phyloP scores from a whole-genome alignment of 2,113 vertebrate species.

The Proteles cristata region DNA sequence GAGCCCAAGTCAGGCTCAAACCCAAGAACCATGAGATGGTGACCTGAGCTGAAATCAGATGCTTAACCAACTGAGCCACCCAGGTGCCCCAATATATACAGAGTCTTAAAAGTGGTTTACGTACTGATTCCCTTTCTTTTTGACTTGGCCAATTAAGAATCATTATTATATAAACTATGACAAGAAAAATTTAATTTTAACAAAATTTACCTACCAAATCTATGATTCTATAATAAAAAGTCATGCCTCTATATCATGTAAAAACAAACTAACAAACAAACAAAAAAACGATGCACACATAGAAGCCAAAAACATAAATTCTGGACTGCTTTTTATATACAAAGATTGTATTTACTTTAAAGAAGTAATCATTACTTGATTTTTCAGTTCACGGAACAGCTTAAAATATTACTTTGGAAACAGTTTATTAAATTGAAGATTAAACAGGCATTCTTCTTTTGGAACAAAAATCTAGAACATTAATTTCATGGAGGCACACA shows the following conservation, averaged over 20 bases:
- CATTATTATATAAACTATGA: background rate
- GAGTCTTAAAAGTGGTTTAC: background rate
- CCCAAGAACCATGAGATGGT: too few relatives aligned
- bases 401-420: background rate
- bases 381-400: background rate
- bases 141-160: background rate
- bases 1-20: too few relatives aligned
- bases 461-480: background rate
- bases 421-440: background rate
- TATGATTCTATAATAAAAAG: background rate
- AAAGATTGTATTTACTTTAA: background rate
- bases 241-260: background rate
- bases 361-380: background rate
- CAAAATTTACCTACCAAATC: background rate
- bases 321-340: background rate
- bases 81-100: background rate
- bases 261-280: background rate
- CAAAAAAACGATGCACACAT: background rate
- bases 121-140: background rate
- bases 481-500: background rate
- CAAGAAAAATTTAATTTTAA: background rate
- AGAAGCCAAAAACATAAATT: background rate
- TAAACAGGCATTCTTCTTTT: background rate
- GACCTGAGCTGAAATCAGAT: too few relatives aligned
- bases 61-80: too few relatives aligned